Conservation (phyloP, 2,888 invertebrate species). For the Metalampra italica region DNA sequence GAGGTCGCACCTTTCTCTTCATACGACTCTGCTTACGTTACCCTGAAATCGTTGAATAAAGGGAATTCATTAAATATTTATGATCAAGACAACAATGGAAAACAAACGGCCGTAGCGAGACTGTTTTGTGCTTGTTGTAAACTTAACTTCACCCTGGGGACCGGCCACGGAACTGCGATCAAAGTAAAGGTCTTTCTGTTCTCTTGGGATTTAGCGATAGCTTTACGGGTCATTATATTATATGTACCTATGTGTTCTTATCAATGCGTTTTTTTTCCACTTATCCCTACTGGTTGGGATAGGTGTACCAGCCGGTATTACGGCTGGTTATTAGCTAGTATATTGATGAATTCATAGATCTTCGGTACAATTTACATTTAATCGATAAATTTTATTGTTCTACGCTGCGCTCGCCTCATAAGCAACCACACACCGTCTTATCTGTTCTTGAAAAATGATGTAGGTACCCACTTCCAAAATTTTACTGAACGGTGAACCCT, state of each 20-base stretch:
- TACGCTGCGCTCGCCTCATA: too few relatives aligned
- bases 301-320: too few relatives aligned
- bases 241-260: neutral
- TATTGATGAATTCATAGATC: too few relatives aligned
- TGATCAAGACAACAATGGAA: conserved; percentile 30
- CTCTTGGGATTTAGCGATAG: conserved; percentile 4
- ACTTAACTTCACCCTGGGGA: conserved; percentile 35
- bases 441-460: too few relatives aligned
- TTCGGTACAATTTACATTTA: too few relatives aligned
- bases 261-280: too few relatives aligned
- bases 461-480: too few relatives aligned
- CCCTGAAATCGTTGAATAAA: neutral
- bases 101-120: conserved; percentile 27
- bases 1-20: neutral
- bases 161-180: conserved; percentile 30
- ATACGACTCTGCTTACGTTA: neutral
- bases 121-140: conserved; percentile 34
- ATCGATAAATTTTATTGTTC: too few relatives aligned
- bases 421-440: too few relatives aligned
- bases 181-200: conserved; percentile 24
- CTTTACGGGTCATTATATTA: conserved; percentile 3
- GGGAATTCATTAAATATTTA: conserved; percentile 31
- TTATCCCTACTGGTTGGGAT: too few relatives aligned
- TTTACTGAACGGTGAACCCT: too few relatives aligned
- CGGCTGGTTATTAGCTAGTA: too few relatives aligned